These are phyloP conservation scores for Cyrtonyx montezumae DNA, from an alignment of 2,113 vertebrate species.

Conservation along the genomic window DNA sequence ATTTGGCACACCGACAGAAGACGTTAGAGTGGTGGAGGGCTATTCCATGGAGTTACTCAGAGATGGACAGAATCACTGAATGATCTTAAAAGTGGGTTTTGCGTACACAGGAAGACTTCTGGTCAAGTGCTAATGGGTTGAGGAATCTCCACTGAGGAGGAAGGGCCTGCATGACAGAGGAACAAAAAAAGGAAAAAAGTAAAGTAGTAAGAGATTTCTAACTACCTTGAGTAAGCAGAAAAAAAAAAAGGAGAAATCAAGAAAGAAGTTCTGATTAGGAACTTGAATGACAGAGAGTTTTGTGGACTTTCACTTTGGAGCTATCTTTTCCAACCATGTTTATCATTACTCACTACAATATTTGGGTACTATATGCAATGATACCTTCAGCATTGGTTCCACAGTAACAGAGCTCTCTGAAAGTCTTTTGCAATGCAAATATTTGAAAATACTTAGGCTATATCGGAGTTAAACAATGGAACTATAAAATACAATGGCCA, in stretches of 20 bases:
- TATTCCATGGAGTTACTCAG: not conserved
- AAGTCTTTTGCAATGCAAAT: not conserved
- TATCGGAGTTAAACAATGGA: not conserved
- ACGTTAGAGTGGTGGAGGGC: not conserved
- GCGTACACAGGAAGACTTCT: not conserved
- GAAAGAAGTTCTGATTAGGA: too few species aligned
- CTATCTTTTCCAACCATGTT: not conserved
- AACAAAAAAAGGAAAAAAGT: too few species aligned
- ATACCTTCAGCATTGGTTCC: not conserved
- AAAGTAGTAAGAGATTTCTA: not conserved
- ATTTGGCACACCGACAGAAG: accelerated
- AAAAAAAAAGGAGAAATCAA: not conserved
- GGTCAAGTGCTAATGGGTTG: not conserved
- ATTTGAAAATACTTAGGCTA: not conserved
- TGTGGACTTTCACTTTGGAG: not conserved
- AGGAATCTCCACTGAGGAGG: not conserved
- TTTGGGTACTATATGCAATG: not conserved
- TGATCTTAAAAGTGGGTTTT: not conserved
- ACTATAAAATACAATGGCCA: not conserved
- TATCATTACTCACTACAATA: not conserved
- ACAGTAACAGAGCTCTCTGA: not conserved
- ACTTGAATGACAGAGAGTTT: not conserved
- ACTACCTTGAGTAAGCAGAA: not conserved
- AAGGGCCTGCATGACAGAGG: not conserved
- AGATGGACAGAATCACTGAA: not conserved